phyloP scores from a whole-genome alignment of 2,113 vertebrate genomes.

The Lepus americanus region DNA sequence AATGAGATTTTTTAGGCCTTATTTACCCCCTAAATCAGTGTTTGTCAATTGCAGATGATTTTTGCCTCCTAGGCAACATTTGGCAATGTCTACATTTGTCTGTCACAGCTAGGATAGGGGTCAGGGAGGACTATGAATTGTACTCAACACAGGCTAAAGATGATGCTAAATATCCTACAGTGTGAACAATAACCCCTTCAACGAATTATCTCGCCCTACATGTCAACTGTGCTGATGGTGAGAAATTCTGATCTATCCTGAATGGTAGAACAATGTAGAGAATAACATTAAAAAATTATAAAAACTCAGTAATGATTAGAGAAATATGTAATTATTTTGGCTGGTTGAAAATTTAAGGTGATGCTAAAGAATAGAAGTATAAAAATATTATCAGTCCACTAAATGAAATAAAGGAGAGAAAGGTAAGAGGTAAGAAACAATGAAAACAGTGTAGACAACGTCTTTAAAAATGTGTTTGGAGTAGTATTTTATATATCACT shows the following conservation, averaged over 20 bases:
- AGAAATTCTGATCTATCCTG: neutral
- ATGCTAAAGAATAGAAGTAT: neutral
- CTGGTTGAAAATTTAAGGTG: neutral
- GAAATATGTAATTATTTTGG: neutral
- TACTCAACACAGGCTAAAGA: neutral
- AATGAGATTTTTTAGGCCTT: neutral
- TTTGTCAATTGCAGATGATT: neutral
- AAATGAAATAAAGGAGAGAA: neutral
- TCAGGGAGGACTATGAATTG: too few relatives aligned
- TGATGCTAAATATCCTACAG: neutral
- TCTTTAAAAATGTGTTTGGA: neutral
- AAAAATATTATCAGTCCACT: neutral
- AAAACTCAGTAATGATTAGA: neutral
- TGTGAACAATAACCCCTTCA: neutral
- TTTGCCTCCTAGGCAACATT: neutral
- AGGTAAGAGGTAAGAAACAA: neutral
- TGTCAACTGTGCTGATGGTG: neutral
- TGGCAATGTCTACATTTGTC: neutral
- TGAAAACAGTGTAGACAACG: neutral
- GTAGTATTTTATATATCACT: neutral
- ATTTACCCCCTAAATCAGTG: constrained; percentile 31
- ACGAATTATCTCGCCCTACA: neutral
- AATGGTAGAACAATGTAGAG: neutral
- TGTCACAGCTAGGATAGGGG: neutral
- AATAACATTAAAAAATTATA: neutral